Percentiles rank a stretch among this genome's conserved stretches.
Conservation (phyloP, 2,888 invertebrate genomes). For the Eueremaeus valkanovi region DNA sequence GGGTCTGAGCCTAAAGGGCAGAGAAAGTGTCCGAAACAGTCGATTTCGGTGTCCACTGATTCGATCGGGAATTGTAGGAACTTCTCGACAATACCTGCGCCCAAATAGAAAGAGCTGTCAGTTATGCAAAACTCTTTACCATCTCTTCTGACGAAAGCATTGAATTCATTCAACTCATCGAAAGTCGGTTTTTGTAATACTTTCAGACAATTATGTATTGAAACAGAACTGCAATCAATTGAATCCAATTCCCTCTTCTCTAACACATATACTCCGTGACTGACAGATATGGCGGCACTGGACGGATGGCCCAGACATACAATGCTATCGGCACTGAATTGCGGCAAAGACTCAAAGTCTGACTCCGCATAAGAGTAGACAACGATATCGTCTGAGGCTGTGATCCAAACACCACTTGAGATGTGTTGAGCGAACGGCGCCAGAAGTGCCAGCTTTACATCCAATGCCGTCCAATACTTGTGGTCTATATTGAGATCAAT, state of each 20-base stretch:
- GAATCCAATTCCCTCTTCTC: neutral
- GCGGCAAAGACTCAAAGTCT: neutral
- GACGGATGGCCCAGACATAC: slow-evolving; percentile 22
- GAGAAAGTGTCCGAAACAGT: slow-evolving; percentile 33
- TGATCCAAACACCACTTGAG: slow-evolving; percentile 6
- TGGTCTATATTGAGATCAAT: neutral
- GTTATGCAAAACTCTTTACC: slow-evolving; percentile 21
- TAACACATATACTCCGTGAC: slow-evolving; percentile 18
- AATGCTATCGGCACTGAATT: neutral
- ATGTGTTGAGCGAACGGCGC: neutral
- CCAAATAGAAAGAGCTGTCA: slow-evolving; percentile 25
- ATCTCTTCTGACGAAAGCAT: neutral
- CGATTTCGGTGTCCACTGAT: neutral
- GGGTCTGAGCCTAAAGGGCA: slow-evolving; percentile 16
- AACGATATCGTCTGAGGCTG: slow-evolving; percentile 11
- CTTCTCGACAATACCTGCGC: neutral
- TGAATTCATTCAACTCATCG: slow-evolving; percentile 2
- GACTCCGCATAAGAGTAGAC: neutral
- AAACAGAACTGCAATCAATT: neutral
- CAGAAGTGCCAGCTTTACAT: slow-evolving; percentile 19
- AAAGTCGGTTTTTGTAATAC: slow-evolving; percentile 26
- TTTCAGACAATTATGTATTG: slow-evolving; percentile 8
- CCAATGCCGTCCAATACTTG: slow-evolving; percentile 26
- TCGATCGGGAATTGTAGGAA: neutral
- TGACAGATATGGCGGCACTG: neutral